Percentiles rank a stretch among this genome's conserved stretches.
phyloP scores from a whole-genome alignment of 2,797 vertebrate species.

The Gymnothorax reevesii region DNA sequence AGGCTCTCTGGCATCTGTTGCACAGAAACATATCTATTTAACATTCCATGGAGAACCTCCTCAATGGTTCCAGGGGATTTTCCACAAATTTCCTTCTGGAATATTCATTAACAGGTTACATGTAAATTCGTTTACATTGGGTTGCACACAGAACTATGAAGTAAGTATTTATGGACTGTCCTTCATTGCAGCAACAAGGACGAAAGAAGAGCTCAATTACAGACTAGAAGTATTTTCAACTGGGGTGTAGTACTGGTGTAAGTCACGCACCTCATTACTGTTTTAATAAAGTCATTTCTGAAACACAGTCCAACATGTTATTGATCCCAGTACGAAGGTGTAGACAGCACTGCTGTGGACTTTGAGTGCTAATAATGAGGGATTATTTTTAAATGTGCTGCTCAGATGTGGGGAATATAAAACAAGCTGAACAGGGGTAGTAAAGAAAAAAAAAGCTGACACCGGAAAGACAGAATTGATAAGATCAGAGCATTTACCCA shows the following conservation, averaged over 20 bases:
- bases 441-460: background rate
- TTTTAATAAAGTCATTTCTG: background rate
- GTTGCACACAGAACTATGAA: too few species aligned
- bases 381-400: background rate
- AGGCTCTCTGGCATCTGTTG: too few species aligned
- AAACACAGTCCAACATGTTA: background rate
- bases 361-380: background rate
- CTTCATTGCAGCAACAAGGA: too few species aligned
- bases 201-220: too few species aligned
- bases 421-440: background rate
- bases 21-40: too few species aligned
- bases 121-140: too few species aligned
- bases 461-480: constrained; percentile 28
- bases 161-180: too few species aligned
- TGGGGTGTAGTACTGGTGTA: background rate
- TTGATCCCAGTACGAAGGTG: background rate
- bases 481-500: constrained; percentile 31
- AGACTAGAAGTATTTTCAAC: background rate
- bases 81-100: too few species aligned
- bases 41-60: too few species aligned
- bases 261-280: too few species aligned
- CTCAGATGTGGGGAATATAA: background rate
- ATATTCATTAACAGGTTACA: too few species aligned
- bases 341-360: background rate
- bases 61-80: too few species aligned